Conservation (phyloP, 2,888 invertebrate species). For the Netelia melanura region DNA sequence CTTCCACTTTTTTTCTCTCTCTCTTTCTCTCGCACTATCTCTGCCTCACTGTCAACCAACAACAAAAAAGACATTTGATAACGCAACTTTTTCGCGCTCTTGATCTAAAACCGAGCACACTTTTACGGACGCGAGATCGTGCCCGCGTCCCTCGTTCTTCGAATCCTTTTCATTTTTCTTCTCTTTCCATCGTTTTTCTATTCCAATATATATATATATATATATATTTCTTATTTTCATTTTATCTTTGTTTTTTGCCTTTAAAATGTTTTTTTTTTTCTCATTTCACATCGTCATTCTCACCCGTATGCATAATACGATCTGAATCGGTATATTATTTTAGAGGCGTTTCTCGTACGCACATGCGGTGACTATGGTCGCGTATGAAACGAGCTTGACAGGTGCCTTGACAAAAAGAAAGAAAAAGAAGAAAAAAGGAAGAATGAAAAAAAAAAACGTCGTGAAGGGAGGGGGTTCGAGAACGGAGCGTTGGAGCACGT, state of each 20-base stretch:
- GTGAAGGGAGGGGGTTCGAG: slow-evolving; percentile 68
- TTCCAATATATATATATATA: background rate
- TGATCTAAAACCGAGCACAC: slow-evolving; percentile 51
- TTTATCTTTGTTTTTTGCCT: slow-evolving; percentile 59
- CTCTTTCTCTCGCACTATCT: background rate
- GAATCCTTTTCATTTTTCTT: slow-evolving; percentile 57
- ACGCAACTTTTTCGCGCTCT: slow-evolving; percentile 32
- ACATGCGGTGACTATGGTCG: slow-evolving; percentile 77
- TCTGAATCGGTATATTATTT: slow-evolving; percentile 81
- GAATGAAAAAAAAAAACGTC: slow-evolving; percentile 74
- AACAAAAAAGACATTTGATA: slow-evolving; percentile 24
- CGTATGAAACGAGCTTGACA: slow-evolving; percentile 82
- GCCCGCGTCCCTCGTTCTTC: slow-evolving; percentile 32
- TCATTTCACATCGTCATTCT: slow-evolving; percentile 73
- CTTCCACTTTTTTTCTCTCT: background rate
- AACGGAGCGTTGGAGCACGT: slow-evolving; percentile 72
- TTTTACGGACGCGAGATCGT: slow-evolving; percentile 46
- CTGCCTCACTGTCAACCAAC: background rate
- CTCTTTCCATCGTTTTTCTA: slow-evolving; percentile 37
- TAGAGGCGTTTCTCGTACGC: slow-evolving; percentile 76
- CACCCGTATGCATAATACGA: slow-evolving; percentile 79
- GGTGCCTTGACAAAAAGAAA: slow-evolving; percentile 82
- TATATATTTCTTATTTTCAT: background rate
- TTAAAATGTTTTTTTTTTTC: slow-evolving; percentile 63
- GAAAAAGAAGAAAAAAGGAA: slow-evolving; percentile 64